Evolutionary conservation across 1,140 invertebrate species (phyloP), one percentile per base, ranked within the genome.

Genomic region (Cydia splendana): DNA sequence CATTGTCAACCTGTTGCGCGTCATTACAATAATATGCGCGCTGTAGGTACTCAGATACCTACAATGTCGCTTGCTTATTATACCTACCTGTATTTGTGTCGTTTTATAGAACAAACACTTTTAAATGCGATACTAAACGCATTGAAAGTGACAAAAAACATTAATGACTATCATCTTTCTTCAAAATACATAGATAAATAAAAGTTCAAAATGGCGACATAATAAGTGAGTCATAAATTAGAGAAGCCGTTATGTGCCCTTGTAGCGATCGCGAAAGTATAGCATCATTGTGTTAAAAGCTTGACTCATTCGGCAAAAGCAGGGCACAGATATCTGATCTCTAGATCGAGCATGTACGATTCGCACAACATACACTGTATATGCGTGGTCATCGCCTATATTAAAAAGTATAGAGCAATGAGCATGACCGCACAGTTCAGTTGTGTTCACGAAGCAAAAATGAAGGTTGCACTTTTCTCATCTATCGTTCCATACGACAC

Each of bases 251-350:
- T 38, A 71, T 30, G 30, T 71, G 30, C 6, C 67, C 34, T 71
- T 71, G 67, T 42, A n/a, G 30, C 3, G 67, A 71, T 18, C 67
- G 34, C 13, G 34, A 71, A 71, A 71, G 28, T 71, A 62, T 62
- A 20, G 67, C 30, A 71, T 71, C 67, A 71, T 42, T 42, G 34
- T 18, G 34, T 10, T 71, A 71, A 79, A 81, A 81, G 80, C 75
- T 75, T 69, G 69, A 81, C 71, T 71, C 71, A 78, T 79, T 77
- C 77, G 42, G 24, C 45, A 77, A 81, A 15, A 15, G 13, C 51
- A 53, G n/a, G 51, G 51, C n/a, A 20, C 53, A 62, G 53, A 62
- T 20, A 1, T 20, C 18, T 2, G 2, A 5, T 5, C 51, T 6
- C 51, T 53, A n/a, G 51, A 53, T n/a, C n/a, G n/a, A 53, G 51